Conservation (phyloP, 2,888 invertebrate species). For the Hypolimnas misippus region DNA sequence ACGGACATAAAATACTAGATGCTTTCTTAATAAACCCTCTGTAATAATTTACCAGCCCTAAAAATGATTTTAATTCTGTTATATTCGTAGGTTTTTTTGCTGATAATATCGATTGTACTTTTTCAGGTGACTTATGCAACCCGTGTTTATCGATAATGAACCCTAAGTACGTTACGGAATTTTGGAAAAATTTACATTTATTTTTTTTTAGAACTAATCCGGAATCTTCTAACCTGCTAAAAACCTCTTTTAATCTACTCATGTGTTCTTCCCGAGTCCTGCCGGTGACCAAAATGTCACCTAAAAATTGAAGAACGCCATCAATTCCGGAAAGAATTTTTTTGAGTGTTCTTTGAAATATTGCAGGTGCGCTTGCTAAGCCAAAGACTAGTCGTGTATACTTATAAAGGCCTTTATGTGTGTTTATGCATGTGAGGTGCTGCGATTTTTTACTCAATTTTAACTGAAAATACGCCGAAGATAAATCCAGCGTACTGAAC, state of each 20-base stretch:
- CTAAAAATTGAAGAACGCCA: constrained; percentile 30
- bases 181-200: constrained; percentile 1
- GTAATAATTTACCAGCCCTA: constrained; percentile 40
- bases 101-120: constrained; percentile 30
- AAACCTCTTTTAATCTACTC: constrained; percentile 16
- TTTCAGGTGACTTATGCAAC: constrained; percentile 33
- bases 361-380: constrained; percentile 31
- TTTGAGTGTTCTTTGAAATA: constrained; percentile 43
- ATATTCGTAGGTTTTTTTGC: constrained; percentile 26
- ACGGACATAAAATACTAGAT: constrained; percentile 30
- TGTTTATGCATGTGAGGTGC: constrained; percentile 35
- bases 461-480: constrained; percentile 42
- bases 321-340: constrained; percentile 42
- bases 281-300: constrained; percentile 24
- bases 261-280: neutral
- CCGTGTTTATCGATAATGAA: constrained; percentile 28
- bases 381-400: constrained; percentile 29
- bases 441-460: constrained; percentile 33
- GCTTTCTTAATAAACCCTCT: constrained; percentile 32
- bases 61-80: constrained; percentile 35
- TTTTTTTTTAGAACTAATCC: neutral
- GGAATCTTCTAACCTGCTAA: constrained; percentile 3
- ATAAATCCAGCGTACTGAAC: constrained; percentile 41
- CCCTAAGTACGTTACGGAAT: neutral
- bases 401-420: constrained; percentile 38